phyloP scores from a whole-genome alignment of 2,888 invertebrate species.

The Himalopsyche anomala region DNA sequence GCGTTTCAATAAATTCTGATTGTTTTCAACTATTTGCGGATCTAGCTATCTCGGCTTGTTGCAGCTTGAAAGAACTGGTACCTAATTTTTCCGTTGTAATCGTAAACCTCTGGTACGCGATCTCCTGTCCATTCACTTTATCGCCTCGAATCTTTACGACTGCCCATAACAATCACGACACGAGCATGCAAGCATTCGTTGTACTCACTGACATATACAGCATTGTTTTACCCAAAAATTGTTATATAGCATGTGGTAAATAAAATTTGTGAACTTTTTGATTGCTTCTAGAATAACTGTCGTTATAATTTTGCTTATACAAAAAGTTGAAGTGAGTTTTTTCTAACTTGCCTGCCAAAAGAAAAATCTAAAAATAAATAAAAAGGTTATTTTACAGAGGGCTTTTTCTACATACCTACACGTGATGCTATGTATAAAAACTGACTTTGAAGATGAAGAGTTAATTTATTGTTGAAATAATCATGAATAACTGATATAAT shows the following conservation, averaged over 20 bases:
- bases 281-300: not conserved
- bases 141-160: constrained; percentile 55
- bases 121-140: constrained; percentile 36
- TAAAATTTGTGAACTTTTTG: not conserved
- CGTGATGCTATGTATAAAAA: no score
- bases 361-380: no score
- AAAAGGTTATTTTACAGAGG: no score
- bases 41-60: not conserved
- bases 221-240: not conserved
- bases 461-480: no score
- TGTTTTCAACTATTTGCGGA: not conserved
- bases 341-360: no score
- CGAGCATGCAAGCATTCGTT: constrained; percentile 46
- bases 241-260: not conserved
- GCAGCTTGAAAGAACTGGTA: not conserved
- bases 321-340: no score
- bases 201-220: not conserved
- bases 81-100: constrained; percentile 33
- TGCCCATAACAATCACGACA: constrained; percentile 57
- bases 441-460: no score
- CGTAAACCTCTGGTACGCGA: constrained; percentile 57
- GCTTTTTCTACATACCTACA: no score
- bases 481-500: no score
- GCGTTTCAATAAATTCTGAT: not conserved
- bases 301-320: not conserved